These are phyloP conservation scores for Ploceus nigricollis DNA, from an alignment of 2,113 vertebrate genomes.

Conservation along the genomic window DNA sequence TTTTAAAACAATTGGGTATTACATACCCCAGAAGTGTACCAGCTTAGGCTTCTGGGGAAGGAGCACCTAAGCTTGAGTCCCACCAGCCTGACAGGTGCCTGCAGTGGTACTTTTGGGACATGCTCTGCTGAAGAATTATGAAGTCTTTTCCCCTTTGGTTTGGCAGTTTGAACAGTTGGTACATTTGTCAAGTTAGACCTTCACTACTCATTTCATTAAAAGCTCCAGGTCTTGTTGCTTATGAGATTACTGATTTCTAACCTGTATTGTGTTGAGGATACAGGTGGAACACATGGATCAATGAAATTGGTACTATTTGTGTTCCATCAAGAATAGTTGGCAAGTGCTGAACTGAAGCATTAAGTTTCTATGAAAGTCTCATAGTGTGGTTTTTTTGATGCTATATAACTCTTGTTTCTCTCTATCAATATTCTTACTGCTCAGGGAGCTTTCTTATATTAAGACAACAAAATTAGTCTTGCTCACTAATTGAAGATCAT, in stretches of 20 bases:
- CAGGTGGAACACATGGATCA: rapidly evolving
- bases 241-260: neutral
- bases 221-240: neutral
- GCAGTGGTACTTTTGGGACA: neutral
- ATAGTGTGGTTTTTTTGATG: neutral
- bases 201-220: neutral
- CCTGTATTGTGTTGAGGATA: neutral
- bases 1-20: neutral
- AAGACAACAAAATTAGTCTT: neutral
- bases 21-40: neutral
- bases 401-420: neutral
- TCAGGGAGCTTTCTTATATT: neutral
- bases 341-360: neutral
- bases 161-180: neutral
- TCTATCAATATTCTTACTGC: neutral
- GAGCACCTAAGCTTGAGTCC: neutral
- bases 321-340: neutral
- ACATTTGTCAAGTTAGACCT: neutral
- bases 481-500: neutral
- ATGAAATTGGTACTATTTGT: neutral
- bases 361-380: neutral
- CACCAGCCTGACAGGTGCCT: neutral
- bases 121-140: neutral
- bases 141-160: neutral
- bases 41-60: neutral